Evolutionary conservation across 2,888 invertebrate genomes (phyloP).

Genomic region (Pristionchus maxplancki): DNA sequence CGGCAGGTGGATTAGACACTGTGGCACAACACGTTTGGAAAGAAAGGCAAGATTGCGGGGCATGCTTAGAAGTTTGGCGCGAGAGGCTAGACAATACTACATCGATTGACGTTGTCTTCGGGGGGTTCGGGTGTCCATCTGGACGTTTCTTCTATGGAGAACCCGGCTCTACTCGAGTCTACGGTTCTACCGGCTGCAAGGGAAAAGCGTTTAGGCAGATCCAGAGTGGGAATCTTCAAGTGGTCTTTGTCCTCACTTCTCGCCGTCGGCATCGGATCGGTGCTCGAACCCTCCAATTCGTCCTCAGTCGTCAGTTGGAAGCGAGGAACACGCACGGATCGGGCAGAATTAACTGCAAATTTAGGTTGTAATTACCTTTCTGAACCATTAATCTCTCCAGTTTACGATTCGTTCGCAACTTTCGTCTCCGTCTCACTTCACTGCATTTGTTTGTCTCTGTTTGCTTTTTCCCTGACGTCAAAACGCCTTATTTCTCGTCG

Average conservation of each 20-base stretch:
- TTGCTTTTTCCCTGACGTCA: neutral
- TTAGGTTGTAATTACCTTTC: no score
- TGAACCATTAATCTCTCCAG: neutral
- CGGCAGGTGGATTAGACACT: neutral
- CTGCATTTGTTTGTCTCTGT: neutral
- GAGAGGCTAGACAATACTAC: constrained; percentile 27
- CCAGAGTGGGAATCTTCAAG: neutral
- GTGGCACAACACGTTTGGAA: constrained; percentile 17
- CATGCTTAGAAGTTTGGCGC: neutral
- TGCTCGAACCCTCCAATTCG: neutral
- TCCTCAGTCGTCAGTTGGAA: constrained; percentile 40
- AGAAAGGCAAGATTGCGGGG: neutral
- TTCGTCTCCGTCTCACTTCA: neutral
- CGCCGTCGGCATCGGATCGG: constrained; percentile 44
- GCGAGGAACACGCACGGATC: constrained; percentile 44
- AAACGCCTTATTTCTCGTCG: neutral
- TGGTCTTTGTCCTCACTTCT: constrained; percentile 28
- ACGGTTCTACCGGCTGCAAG: constrained; percentile 33
- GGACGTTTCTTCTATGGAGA: neutral
- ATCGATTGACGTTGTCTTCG: constrained; percentile 2
- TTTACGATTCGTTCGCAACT: neutral
- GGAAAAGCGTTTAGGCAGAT: neutral
- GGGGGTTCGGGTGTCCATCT: neutral
- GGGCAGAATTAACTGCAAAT: constrained; percentile 19
- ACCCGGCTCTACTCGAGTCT: neutral